These are phyloP conservation scores for Megaptera novaeangliae DNA, from an alignment of 2,113 vertebrate genomes.

Conservation along the genomic window DNA sequence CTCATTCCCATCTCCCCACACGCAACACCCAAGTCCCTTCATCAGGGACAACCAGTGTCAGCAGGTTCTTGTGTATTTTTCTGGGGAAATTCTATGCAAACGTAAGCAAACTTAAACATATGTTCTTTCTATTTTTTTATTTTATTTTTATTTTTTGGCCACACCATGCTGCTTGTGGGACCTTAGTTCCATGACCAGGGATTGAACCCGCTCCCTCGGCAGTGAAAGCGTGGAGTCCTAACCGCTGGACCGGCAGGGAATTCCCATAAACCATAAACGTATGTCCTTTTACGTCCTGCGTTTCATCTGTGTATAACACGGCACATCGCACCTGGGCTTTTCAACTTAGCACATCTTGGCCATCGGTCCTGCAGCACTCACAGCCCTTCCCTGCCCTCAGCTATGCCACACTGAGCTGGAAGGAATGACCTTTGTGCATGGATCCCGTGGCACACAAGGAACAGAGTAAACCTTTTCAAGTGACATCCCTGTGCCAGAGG, in stretches of 20 bases:
- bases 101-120: not conserved
- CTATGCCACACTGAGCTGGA: rapidly evolving
- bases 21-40: not conserved
- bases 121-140: too few relatives aligned
- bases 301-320: not conserved
- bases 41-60: not conserved
- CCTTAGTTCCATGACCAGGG: not conserved
- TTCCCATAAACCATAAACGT: not conserved
- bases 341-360: rapidly evolving
- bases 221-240: not conserved
- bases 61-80: not conserved
- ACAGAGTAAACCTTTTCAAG: not conserved
- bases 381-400: not conserved
- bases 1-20: not conserved
- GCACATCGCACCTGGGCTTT: not conserved
- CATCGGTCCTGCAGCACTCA: not conserved
- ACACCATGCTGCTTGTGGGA: not conserved
- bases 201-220: not conserved
- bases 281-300: rapidly evolving
- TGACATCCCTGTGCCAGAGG: not conserved
- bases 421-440: rapidly evolving
- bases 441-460: not conserved
- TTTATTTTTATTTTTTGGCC: not conserved
- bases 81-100: not conserved
- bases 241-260: not conserved